Percentiles rank a stretch among this genome's conserved stretches.
Evolutionary conservation across 2,797 vertebrate genomes (phyloP).

Genomic region (Pteropus rufus): DNA sequence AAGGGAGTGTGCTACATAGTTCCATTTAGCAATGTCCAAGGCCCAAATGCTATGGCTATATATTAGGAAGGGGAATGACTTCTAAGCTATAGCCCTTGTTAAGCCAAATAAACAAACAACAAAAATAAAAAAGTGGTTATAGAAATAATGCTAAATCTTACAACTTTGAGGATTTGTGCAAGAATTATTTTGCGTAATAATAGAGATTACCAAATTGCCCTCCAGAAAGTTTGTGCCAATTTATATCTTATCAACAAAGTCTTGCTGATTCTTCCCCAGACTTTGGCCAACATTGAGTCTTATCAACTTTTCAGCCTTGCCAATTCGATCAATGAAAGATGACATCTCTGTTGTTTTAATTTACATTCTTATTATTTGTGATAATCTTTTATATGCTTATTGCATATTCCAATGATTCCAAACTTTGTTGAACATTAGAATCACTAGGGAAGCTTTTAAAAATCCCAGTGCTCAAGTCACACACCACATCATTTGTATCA

Average conservation of each 20-base stretch:
- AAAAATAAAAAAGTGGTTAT: neutral
- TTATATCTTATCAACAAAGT: neutral
- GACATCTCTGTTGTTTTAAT: neutral
- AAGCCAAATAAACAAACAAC: neutral
- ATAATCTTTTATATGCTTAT: neutral
- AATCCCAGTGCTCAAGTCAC: neutral
- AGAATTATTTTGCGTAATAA: conserved; percentile 2
- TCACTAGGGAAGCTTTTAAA: neutral
- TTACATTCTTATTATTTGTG: neutral
- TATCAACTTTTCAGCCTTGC: neutral
- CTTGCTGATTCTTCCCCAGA: neutral
- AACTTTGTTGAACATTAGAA: neutral
- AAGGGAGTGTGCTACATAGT: neutral
- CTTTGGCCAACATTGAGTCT: neutral
- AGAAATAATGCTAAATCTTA: neutral
- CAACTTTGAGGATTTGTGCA: neutral
- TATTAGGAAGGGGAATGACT: neutral
- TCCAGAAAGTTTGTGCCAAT: neutral
- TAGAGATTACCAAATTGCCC: neutral
- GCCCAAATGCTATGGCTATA: neutral
- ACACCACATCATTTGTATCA: neutral
- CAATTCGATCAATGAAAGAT: neutral
- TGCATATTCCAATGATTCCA: neutral
- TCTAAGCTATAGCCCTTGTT: neutral
- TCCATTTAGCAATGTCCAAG: neutral